Evolutionary conservation across 2,888 invertebrate genomes (phyloP).

Genomic region (Athalia rosae): DNA sequence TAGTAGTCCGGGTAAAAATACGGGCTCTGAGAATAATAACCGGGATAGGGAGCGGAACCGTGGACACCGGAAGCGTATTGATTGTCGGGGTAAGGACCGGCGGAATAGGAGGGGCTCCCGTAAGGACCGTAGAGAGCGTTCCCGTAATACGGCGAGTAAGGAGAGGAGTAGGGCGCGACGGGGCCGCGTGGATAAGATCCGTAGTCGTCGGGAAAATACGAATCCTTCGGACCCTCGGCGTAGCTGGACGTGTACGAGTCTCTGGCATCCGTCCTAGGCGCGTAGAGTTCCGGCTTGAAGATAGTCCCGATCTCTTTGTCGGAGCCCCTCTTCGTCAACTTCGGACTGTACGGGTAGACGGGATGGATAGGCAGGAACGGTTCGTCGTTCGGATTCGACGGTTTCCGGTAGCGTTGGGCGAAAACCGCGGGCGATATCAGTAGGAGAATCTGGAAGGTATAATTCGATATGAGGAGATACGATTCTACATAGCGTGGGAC

Average conservation of each 20-base stretch:
- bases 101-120: slow-evolving; percentile 30
- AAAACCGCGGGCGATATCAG: slow-evolving; percentile 61
- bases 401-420: slow-evolving; percentile 58
- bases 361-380: slow-evolving; percentile 70
- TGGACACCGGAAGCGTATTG: slow-evolving; percentile 49
- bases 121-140: slow-evolving; percentile 46
- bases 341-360: slow-evolving; percentile 67
- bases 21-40: slow-evolving; percentile 64
- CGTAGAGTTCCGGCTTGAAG: slow-evolving; percentile 63
- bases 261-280: slow-evolving; percentile 63
- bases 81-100: slow-evolving; percentile 48
- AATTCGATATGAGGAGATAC: not conserved
- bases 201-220: slow-evolving; percentile 59
- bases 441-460: slow-evolving; percentile 63
- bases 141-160: slow-evolving; percentile 52
- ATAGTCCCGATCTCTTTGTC: slow-evolving; percentile 58
- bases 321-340: slow-evolving; percentile 67
- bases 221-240: slow-evolving; percentile 59
- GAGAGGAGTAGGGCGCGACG: not conserved
- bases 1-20: slow-evolving; percentile 64
- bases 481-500: not conserved
- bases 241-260: slow-evolving; percentile 63
- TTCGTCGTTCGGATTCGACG: slow-evolving; percentile 64
- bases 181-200: slow-evolving; percentile 59
- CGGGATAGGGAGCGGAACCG: slow-evolving; percentile 57